Conservation (phyloP, 2,113 vertebrate species). For the Menidia beryllina region DNA sequence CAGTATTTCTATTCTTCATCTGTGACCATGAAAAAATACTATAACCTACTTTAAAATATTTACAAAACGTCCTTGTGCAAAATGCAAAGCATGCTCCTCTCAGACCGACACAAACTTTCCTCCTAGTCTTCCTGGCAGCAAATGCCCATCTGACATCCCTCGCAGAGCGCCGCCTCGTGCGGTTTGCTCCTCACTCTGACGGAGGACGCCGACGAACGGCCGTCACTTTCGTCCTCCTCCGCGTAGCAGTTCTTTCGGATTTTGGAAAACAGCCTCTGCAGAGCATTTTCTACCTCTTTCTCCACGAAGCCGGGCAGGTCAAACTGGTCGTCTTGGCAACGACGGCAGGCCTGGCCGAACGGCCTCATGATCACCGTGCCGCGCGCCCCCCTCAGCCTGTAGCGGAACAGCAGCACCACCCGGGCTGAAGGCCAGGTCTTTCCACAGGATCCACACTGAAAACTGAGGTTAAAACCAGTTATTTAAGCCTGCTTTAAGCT, state of each 20-base stretch:
- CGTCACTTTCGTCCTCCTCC: constrained; percentile 1
- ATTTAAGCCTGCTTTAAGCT: too few species aligned
- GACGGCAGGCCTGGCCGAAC: constrained; percentile 63
- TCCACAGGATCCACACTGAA: constrained; percentile 50
- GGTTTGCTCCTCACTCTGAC: constrained; percentile 7
- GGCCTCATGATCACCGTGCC: constrained; percentile 71
- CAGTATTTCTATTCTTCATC: too few species aligned
- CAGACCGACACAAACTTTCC: not conserved
- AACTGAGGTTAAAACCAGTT: constrained; percentile 48
- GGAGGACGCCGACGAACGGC: not conserved
- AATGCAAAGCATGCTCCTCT: not conserved
- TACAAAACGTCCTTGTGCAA: too few species aligned
- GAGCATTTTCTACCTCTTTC: constrained; percentile 6
- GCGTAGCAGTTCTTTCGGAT: constrained; percentile 70
- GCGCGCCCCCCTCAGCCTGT: constrained; percentile 47
- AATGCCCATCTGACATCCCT: constrained; percentile 5
- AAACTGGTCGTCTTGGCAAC: constrained; percentile 23
- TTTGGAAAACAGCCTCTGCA: constrained; percentile 51
- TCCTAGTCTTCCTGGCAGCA: constrained; percentile 5
- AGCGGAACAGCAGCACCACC: constrained; percentile 64
- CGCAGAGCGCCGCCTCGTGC: constrained; percentile 10
- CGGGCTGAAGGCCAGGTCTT: constrained; percentile 62
- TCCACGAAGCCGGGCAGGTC: constrained; percentile 45
- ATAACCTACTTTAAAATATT: too few species aligned
- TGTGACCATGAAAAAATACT: too few species aligned